Conservation (phyloP, 2,113 vertebrate genomes). For the Hystrix brachyura region DNA sequence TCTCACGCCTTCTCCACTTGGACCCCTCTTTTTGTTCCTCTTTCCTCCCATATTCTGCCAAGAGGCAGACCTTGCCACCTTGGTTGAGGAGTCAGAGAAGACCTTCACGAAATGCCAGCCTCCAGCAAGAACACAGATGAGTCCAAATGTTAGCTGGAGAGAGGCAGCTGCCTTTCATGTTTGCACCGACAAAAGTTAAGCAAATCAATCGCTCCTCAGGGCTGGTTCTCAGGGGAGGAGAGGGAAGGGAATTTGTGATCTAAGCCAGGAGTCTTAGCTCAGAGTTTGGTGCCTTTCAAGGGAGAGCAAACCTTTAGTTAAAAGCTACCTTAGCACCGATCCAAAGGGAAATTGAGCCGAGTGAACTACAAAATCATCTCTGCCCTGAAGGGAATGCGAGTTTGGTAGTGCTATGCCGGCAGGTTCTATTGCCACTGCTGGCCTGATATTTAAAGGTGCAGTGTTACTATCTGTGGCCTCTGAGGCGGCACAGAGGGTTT, state of each 20-base stretch:
- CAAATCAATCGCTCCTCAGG: conserved; percentile 24
- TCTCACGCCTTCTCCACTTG: not conserved
- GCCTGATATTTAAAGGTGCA: not conserved
- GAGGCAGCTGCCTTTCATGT: conserved; percentile 16
- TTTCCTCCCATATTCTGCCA: not conserved
- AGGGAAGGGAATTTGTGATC: not conserved
- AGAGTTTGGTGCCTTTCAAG: conserved; percentile 8
- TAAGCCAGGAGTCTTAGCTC: not conserved
- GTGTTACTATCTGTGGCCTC: not conserved
- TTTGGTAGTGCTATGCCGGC: not conserved
- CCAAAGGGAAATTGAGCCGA: conserved; percentile 43
- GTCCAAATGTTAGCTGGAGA: not conserved
- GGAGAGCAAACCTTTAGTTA: conserved; percentile 45
- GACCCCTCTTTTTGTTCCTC: too few relatives aligned
- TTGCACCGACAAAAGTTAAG: conserved; percentile 29
- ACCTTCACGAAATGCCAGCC: not conserved
- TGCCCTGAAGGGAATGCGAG: conserved; percentile 12
- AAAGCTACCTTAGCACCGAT: conserved; percentile 33
- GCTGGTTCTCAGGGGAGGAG: not conserved
- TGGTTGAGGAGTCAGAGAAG: conserved; percentile 10
- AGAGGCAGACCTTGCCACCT: not conserved
- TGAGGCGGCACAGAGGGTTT: not conserved
- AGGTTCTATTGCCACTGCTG: not conserved
- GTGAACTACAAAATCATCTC: conserved; percentile 63
- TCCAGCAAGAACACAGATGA: not conserved